Percentiles rank a stretch among this genome's conserved stretches.
These are phyloP conservation scores for Serilophus lunatus DNA, from an alignment of 2,113 vertebrate species.

Conservation along the genomic window DNA sequence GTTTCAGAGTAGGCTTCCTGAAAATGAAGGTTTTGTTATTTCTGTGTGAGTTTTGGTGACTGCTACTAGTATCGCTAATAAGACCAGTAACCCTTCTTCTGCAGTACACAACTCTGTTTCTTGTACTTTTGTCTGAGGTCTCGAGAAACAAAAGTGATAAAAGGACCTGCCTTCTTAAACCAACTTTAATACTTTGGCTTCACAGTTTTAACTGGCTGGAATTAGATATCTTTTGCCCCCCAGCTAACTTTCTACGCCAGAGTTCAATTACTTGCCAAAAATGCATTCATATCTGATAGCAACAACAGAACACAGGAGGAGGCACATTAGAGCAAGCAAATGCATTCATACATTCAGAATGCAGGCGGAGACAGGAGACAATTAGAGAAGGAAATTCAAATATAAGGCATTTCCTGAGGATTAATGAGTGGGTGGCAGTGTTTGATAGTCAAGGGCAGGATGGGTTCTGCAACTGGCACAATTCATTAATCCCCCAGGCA, in stretches of 20 bases:
- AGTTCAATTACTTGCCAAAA: not conserved
- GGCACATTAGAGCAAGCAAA: slow-evolving; percentile 5
- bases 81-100: not conserved
- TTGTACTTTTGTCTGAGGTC: not conserved
- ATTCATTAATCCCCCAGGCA: slow-evolving; percentile 48
- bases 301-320: not conserved
- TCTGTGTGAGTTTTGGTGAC: not conserved
- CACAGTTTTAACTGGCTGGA: not conserved
- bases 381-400: slow-evolving; percentile 53
- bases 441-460: slow-evolving; percentile 30
- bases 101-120: not conserved
- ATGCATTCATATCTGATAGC: not conserved
- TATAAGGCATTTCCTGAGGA: slow-evolving; percentile 52
- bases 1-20: not conserved
- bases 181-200: not conserved
- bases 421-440: slow-evolving; percentile 41
- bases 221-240: not conserved
- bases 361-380: slow-evolving; percentile 12
- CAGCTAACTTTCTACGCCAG: not conserved
- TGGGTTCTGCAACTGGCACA: slow-evolving; percentile 4
- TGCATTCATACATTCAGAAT: slow-evolving; percentile 1
- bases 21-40: not conserved
- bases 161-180: not conserved
- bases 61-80: not conserved
- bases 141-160: not conserved